Evolutionary conservation across 2,888 invertebrate genomes (phyloP).

Genomic region (Rhingia rostrata): DNA sequence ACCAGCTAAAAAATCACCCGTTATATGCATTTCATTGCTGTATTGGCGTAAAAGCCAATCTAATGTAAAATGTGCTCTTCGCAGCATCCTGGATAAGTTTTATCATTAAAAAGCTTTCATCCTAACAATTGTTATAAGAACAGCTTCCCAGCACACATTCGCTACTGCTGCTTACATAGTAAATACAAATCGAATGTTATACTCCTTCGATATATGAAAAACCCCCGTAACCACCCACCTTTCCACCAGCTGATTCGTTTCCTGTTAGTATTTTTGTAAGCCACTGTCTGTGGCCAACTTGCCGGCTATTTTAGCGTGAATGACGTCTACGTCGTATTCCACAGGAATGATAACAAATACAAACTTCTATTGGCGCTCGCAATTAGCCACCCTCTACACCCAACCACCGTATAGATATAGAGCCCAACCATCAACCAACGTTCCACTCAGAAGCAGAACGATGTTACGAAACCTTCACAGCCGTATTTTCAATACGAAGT

Average conservation of each 20-base stretch:
- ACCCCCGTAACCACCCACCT: not conserved
- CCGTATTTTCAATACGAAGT: slow-evolving; percentile 32
- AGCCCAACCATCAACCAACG: slow-evolving; percentile 7
- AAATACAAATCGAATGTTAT: no score
- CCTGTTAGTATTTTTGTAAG: slow-evolving; percentile 6
- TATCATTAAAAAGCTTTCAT: no score
- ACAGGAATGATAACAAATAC: slow-evolving; percentile 24
- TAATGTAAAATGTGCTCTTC: no score
- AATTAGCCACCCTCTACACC: not conserved
- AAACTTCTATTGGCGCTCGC: slow-evolving; percentile 23
- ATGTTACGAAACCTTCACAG: not conserved
- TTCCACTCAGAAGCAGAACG: not conserved
- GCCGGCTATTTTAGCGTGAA: slow-evolving; percentile 6
- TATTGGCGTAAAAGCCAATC: no score
- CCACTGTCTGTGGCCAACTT: not conserved
- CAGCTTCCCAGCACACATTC: no score
- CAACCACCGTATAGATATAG: not conserved
- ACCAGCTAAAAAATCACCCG: no score
- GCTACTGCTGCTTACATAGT: no score
- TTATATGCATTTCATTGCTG: no score
- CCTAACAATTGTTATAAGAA: no score
- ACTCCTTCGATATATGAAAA: not conserved
- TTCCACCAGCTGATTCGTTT: slow-evolving; percentile 47
- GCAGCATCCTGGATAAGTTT: no score
- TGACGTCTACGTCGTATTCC: slow-evolving; percentile 11